phyloP scores from a whole-genome alignment of 1,140 invertebrate species.

The Caenorhabditis remanei region DNA sequence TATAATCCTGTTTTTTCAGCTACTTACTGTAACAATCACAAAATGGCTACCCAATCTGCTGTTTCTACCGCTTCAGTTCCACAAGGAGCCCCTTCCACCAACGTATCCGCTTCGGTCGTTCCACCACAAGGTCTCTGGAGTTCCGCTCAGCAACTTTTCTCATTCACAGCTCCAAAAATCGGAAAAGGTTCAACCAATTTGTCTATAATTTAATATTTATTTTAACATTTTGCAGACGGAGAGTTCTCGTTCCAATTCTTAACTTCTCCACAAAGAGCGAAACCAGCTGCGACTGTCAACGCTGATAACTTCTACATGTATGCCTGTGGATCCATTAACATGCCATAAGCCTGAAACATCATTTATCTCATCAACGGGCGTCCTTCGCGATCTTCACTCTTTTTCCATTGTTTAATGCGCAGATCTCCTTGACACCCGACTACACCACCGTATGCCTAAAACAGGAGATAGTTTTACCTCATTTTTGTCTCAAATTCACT shows the following conservation, averaged over 20 bases:
- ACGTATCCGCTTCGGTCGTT: not conserved
- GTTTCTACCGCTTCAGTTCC: slow-evolving; percentile 1
- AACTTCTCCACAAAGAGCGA: slow-evolving; percentile 38
- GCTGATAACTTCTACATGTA: slow-evolving; percentile 51
- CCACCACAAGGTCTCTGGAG: slow-evolving; percentile 5
- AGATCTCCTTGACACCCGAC: slow-evolving; percentile 37
- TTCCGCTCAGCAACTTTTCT: slow-evolving; percentile 12
- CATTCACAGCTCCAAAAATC: slow-evolving; percentile 16
- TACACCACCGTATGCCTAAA: not conserved
- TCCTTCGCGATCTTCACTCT: slow-evolving; percentile 26
- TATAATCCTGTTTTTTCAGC: not conserved
- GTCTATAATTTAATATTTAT: not conserved
- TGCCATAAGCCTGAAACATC: not conserved
- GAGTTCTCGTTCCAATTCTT: slow-evolving; percentile 36
- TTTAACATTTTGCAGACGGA: not conserved
- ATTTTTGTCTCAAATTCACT: slow-evolving; percentile 2
- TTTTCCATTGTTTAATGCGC: slow-evolving; percentile 1
- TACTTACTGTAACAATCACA: not conserved
- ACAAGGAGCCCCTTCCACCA: not conserved
- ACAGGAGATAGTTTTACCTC: slow-evolving; percentile 29
- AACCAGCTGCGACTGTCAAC: slow-evolving; percentile 37
- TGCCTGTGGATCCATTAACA: slow-evolving; percentile 46
- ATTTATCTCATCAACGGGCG: slow-evolving; percentile 24
- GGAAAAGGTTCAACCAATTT: not conserved
- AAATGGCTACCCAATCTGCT: slow-evolving; percentile 43